These are phyloP conservation scores for Ahaetulla prasina DNA, from an alignment of 2,113 vertebrate genomes.

Conservation along the genomic window DNA sequence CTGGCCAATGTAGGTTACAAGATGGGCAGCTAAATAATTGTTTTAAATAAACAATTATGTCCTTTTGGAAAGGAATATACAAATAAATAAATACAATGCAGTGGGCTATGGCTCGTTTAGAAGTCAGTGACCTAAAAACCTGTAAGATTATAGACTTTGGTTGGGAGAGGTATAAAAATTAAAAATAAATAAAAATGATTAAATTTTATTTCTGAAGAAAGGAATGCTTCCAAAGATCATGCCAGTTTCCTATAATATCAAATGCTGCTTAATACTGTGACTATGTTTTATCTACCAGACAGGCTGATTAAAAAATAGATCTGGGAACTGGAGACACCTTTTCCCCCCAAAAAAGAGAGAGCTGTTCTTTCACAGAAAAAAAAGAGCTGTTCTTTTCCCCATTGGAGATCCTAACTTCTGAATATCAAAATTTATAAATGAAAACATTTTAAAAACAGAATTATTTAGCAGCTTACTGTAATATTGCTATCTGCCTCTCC, in stretches of 20 bases:
- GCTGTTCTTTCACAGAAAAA: neutral
- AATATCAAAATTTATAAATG: neutral
- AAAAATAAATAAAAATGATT: neutral
- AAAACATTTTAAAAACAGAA: slow-evolving; percentile 26
- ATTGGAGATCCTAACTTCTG: fast-evolving
- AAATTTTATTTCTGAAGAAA: neutral
- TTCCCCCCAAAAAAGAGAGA: neutral
- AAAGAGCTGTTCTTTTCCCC: neutral
- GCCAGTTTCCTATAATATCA: neutral
- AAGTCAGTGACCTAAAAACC: neutral
- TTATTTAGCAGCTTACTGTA: slow-evolving; percentile 82
- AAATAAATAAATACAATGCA: neutral
- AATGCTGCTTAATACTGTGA: neutral
- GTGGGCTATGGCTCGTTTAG: neutral
- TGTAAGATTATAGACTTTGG: neutral
- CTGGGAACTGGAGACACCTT: neutral
- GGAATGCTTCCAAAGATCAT: neutral
- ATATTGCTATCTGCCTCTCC: slow-evolving; percentile 90
- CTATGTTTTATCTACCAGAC: neutral
- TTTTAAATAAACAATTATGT: neutral
- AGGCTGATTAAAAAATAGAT: neutral
- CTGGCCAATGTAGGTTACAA: neutral
- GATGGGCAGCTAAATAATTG: neutral
- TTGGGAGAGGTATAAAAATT: neutral
- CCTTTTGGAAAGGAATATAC: neutral